Evolutionary conservation across 2,888 invertebrate species (phyloP), one percentile per base, ranked within the genome.

Genomic region (Oasisia sp.): DNA sequence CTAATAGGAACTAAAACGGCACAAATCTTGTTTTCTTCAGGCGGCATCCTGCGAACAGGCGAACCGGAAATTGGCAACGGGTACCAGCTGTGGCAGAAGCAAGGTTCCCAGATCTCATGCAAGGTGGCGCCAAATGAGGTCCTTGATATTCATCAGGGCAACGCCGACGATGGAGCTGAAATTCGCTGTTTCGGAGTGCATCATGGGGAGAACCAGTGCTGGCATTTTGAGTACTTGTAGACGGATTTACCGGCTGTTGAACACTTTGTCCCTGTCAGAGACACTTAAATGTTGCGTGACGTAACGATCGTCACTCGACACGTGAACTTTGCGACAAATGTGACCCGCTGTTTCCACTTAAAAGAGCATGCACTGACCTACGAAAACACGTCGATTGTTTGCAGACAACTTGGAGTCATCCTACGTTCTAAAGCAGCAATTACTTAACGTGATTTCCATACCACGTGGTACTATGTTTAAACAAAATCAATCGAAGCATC

Each of bases 141-240:
- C 50, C 50, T 91, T 32, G 91, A 91, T 45, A 91, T 91, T 45
- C 32, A 19, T 5, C 3, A n/a, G 50, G 91, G 32, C 3, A 91
- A 45, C 50, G 4, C 44, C 45, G 91, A 91, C 45, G 91, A 91
- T 32, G 91, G 91, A 27, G 91, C 91, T 0, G 91, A 91, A 45
- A 32, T 91, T 50, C 32, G 19, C n/a, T 45, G 44, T 32, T 91
- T 44, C 50, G 9, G 4, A n/a, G 44, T 44, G 19, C 91, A 91
- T 32, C 7, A 19, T 27, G 91, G 91, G 50, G 91, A 91, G 14
- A 91, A 91, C 45, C 91, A 91, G 50, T 45, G 91, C 32, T 91
- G 91, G 91, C 32, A 50, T 14, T 91, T 91, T 50, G 74, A 74
- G 27, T 74, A 74, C 74, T 7, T 74, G 74, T 74, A 74, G 74